Evolutionary conservation across 2,113 vertebrate species (phyloP).

Genomic region (Boleophthalmus pectinirostris): DNA sequence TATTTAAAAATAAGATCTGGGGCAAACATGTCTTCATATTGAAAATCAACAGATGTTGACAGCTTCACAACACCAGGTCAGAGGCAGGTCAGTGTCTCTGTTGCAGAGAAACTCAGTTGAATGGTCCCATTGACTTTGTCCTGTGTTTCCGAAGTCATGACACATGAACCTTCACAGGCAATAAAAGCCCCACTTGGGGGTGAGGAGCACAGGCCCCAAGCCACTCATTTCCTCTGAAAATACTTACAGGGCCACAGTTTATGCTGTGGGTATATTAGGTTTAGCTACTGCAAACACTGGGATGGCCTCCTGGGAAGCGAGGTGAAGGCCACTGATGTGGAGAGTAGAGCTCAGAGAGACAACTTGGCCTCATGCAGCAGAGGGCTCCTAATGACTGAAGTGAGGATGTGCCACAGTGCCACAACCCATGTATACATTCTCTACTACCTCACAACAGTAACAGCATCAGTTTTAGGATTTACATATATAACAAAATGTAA

Average conservation of each 20-base stretch:
- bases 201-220: slow-evolving; percentile 31
- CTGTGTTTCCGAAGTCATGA: slow-evolving; percentile 47
- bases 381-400: background rate
- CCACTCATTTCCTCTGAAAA: slow-evolving; percentile 69
- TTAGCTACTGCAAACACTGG: slow-evolving; percentile 64
- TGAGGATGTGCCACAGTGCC: background rate
- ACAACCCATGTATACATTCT: background rate
- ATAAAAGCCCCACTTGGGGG: slow-evolving; percentile 45
- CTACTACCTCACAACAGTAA: background rate
- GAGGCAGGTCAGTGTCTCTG: slow-evolving; percentile 23
- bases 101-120: slow-evolving; percentile 17
- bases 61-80: slow-evolving; percentile 34
- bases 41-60: slow-evolving; percentile 52
- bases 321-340: slow-evolving; percentile 48
- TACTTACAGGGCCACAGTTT: slow-evolving; percentile 44
- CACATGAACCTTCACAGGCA: slow-evolving; percentile 51
- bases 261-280: slow-evolving; percentile 55
- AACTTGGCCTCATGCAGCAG: slow-evolving; percentile 4
- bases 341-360: slow-evolving; percentile 31
- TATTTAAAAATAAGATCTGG: background rate
- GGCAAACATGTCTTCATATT: background rate
- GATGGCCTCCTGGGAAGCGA: slow-evolving; percentile 47
- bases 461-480: background rate
- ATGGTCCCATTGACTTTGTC: slow-evolving; percentile 16
- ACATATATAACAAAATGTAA: background rate